phyloP scores from a whole-genome alignment of 2,888 invertebrate genomes.

The Acleris literana region DNA sequence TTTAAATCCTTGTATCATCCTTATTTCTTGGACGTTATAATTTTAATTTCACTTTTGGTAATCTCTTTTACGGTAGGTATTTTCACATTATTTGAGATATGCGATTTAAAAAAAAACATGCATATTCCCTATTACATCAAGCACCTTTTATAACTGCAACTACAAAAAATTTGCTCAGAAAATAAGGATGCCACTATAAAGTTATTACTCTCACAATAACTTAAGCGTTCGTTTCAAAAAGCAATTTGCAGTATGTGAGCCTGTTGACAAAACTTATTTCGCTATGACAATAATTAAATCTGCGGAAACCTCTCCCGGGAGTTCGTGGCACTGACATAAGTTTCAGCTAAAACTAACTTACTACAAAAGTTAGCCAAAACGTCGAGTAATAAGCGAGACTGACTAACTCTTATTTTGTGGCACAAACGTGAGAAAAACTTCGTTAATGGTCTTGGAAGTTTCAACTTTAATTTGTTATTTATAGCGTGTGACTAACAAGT shows the following conservation, averaged over 20 bases:
- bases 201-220: background rate
- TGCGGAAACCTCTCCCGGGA: conserved; percentile 29
- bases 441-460: background rate
- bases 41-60: no score
- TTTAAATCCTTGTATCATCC: no score
- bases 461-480: conserved; percentile 4
- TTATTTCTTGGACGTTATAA: no score
- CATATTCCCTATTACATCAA: background rate
- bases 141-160: background rate
- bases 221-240: conserved; percentile 7
- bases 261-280: conserved; percentile 28
- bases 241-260: conserved; percentile 20
- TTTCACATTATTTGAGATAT: no score
- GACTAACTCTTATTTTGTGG: conserved; percentile 29
- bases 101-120: no score
- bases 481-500: background rate
- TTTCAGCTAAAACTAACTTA: conserved; percentile 34
- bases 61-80: no score
- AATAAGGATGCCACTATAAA: background rate
- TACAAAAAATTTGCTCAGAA: background rate
- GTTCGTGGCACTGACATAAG: conserved; percentile 36
- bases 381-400: conserved; percentile 35
- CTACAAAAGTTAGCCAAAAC: conserved; percentile 35
- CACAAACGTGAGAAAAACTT: conserved; percentile 29
- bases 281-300: conserved; percentile 33